Evolutionary conservation across 2,113 vertebrate species (phyloP).

Genomic region (Gnathonemus echidnorhynchus): DNA sequence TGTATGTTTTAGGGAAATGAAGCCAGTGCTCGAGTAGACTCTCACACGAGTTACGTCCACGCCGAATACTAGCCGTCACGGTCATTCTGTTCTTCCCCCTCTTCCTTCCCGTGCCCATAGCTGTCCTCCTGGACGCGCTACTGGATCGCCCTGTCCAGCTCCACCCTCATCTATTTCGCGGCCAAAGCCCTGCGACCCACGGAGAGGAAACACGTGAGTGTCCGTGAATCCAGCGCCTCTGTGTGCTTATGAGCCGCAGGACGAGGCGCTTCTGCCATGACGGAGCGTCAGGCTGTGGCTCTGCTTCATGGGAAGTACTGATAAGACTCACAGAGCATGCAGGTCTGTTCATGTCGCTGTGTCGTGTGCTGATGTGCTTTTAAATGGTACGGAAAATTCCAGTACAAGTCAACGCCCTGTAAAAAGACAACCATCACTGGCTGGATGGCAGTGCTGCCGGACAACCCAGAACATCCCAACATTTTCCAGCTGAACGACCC

Average conservation of each 20-base stretch:
- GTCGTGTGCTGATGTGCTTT: neutral
- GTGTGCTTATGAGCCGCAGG: neutral
- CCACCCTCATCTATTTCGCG: conserved; percentile 69
- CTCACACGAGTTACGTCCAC: neutral
- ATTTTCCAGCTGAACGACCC: conserved; percentile 93
- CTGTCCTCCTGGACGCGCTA: conserved; percentile 59
- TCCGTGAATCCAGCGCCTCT: too few species aligned
- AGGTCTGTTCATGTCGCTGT: neutral
- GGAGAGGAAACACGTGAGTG: conserved; percentile 72
- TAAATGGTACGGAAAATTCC: neutral
- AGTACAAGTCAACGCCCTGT: conserved; percentile 88
- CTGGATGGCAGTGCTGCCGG: conserved; percentile 89
- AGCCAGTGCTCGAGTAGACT: neutral
- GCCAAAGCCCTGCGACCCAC: conserved; percentile 71
- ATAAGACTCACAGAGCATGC: neutral
- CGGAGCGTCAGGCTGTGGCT: neutral
- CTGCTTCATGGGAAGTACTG: neutral
- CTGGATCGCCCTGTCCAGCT: conserved; percentile 48
- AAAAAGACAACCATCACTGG: conserved; percentile 85
- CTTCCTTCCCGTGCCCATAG: conserved; percentile 30
- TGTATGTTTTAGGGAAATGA: neutral
- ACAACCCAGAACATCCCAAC: conserved; percentile 82
- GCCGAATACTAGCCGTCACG: neutral
- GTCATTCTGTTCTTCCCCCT: neutral
- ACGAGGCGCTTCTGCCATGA: neutral